phyloP scores from a whole-genome alignment of 2,888 invertebrate genomes.

The Megastigmus dorsalis region DNA sequence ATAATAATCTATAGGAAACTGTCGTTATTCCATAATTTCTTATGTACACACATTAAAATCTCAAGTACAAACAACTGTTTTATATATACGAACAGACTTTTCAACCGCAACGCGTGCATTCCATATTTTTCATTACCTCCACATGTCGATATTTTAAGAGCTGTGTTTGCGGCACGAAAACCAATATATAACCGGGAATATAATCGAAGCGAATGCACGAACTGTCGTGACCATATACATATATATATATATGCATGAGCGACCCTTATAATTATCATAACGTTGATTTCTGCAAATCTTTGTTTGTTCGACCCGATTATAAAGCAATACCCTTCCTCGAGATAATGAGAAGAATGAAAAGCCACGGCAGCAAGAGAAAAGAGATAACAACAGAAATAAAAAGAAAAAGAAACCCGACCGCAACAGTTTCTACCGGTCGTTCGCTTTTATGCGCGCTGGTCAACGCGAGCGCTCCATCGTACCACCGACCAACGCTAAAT shows the following conservation, averaged over 20 bases:
- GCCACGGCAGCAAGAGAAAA: background rate
- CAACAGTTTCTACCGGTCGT: background rate
- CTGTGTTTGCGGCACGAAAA: background rate
- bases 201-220: background rate
- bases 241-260: too few species aligned
- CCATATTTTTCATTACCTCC: too few species aligned
- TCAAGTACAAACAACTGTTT: too few species aligned
- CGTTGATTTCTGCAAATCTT: conserved; percentile 25
- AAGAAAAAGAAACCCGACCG: background rate
- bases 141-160: background rate
- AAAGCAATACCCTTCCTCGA: background rate
- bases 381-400: background rate
- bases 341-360: conserved; percentile 2
- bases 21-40: too few species aligned
- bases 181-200: background rate
- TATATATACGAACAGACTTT: background rate
- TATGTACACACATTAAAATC: too few species aligned
- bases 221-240: conserved; percentile 5
- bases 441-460: too few species aligned
- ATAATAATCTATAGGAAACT: too few species aligned
- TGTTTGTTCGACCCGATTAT: background rate
- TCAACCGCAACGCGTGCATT: background rate
- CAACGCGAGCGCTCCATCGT: too few species aligned
- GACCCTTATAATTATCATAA: background rate
- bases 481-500: too few species aligned